phyloP scores from a whole-genome alignment of 2,797 vertebrate genomes.

The Paratrypauchen microcephalus region DNA sequence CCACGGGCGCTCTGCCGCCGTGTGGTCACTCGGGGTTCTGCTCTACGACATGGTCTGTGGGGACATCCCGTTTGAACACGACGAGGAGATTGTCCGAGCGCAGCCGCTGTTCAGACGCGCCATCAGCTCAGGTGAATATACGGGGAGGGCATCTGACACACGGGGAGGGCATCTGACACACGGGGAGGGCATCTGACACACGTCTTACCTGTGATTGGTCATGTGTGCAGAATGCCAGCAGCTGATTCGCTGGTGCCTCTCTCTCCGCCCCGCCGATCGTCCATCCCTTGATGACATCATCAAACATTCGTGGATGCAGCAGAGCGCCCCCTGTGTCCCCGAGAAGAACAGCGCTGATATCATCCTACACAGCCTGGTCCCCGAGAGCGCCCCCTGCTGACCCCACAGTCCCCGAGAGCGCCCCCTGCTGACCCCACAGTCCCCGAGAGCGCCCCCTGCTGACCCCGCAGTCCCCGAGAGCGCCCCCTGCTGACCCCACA shows the following conservation, averaged over 20 bases:
- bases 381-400: conserved; percentile 40
- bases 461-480: no score
- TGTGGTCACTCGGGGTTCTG: conserved; percentile 91
- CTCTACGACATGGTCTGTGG: conserved; percentile 97
- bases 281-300: conserved; percentile 90
- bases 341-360: conserved; percentile 73
- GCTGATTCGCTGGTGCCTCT: conserved; percentile 88
- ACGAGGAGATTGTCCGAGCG: conserved; percentile 86
- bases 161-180: no score
- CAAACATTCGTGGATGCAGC: conserved; percentile 91
- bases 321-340: conserved; percentile 68
- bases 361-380: conserved; percentile 72
- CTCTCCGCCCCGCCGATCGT: conserved; percentile 86
- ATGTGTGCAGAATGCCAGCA: conserved; percentile 81
- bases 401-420: no score
- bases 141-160: no score
- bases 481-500: conserved; percentile 39
- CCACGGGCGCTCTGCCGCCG: conserved; percentile 82
- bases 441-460: no score
- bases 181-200: no score
- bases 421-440: conserved; percentile 26
- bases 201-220: no score
- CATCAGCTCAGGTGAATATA: conserved; percentile 78
- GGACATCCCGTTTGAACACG: conserved; percentile 93
- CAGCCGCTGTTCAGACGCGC: conserved; percentile 86